These are phyloP conservation scores for Aspidiotus rigidus DNA, from an alignment of 2,888 invertebrate species.

Conservation along the genomic window DNA sequence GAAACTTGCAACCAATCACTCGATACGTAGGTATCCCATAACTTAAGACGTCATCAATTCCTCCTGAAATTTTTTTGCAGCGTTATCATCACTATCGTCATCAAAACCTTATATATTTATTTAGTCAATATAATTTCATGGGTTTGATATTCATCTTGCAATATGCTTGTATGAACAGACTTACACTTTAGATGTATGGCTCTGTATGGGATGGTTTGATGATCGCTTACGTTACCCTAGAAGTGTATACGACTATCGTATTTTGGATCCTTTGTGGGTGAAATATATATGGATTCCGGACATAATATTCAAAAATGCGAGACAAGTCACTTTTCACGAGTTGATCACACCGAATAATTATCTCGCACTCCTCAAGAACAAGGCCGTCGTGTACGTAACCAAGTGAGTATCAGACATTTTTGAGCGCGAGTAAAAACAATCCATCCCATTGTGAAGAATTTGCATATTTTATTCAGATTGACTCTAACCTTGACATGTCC, in stretches of 20 bases:
- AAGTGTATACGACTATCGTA: conserved; percentile 5
- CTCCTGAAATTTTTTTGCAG: neutral
- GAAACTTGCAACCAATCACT: too few species aligned
- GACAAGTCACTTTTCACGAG: conserved; percentile 16
- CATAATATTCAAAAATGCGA: conserved; percentile 23
- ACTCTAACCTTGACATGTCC: conserved; percentile 13
- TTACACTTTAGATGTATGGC: conserved; percentile 15
- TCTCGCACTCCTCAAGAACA: conserved; percentile 7
- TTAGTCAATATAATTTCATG: neutral
- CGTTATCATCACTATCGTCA: neutral
- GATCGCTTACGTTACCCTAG: conserved; percentile 17
- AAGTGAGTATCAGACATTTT: conserved; percentile 3
- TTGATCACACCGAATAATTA: conserved; percentile 16
- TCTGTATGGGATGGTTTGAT: conserved; percentile 22
- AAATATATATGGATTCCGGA: conserved; percentile 17
- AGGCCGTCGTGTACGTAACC: conserved; percentile 12
- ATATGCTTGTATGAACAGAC: conserved; percentile 7
- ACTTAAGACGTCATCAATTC: too few species aligned
- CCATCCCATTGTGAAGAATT: neutral
- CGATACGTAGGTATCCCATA: too few species aligned
- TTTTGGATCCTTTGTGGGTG: conserved; percentile 15
- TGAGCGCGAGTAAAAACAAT: neutral
- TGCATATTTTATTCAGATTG: conserved; percentile 3
- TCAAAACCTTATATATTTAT: neutral
- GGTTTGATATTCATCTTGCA: neutral